phyloP scores from a whole-genome alignment of 2,797 vertebrate species.

The Halcyon badia region DNA sequence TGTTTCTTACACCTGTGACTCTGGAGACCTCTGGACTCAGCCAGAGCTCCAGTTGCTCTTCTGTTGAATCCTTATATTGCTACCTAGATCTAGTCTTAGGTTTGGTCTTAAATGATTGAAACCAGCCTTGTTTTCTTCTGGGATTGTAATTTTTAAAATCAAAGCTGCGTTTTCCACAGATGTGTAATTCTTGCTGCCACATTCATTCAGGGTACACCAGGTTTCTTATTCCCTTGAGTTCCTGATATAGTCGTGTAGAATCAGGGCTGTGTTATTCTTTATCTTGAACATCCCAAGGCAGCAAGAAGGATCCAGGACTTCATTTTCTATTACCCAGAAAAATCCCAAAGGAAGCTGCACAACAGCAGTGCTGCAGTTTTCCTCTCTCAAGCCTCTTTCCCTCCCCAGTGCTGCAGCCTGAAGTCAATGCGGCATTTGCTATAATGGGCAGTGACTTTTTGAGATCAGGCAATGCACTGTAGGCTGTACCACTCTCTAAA shows the following conservation, averaged over 20 bases:
- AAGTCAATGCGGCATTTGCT: conserved; percentile 57
- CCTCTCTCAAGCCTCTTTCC: neutral
- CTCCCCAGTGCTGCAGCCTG: conserved; percentile 11
- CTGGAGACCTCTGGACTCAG: neutral
- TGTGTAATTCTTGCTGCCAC: neutral
- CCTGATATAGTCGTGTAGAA: neutral
- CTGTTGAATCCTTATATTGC: neutral
- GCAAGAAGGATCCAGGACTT: conserved; percentile 18
- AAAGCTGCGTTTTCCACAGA: neutral
- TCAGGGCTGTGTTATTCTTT: neutral
- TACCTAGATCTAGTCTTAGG: neutral
- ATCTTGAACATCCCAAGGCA: neutral
- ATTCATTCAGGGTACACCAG: neutral
- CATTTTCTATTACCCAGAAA: neutral
- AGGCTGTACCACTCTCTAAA: conserved; percentile 75
- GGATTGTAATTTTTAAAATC: neutral
- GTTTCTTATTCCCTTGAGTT: neutral
- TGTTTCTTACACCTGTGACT: neutral
- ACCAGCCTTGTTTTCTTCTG: neutral
- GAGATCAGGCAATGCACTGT: conserved; percentile 30
- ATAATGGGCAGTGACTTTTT: conserved; percentile 69
- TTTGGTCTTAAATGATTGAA: neutral
- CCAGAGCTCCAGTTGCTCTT: neutral
- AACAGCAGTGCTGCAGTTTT: neutral
- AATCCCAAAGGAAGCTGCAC: neutral